Evolutionary conservation across 2,113 vertebrate genomes (phyloP).

Genomic region (Neoarius graeffei): DNA sequence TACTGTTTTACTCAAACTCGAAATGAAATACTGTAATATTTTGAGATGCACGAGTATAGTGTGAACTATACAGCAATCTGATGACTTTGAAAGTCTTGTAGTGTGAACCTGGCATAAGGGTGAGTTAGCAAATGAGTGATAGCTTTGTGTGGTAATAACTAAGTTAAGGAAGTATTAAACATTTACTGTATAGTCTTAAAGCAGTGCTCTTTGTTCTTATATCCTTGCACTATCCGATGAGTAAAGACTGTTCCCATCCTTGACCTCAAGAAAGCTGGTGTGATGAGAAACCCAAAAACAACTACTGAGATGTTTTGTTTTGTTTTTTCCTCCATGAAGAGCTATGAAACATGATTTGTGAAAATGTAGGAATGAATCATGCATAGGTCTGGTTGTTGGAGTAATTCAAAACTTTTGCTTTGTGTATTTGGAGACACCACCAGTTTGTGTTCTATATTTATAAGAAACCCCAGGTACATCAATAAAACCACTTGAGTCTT

Average conservation of each 20-base stretch:
- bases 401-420: background rate
- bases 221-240: too few species aligned
- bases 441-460: background rate
- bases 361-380: constrained; percentile 33
- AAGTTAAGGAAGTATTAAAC: background rate
- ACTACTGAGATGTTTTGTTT: background rate
- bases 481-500: background rate
- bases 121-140: background rate
- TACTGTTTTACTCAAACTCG: too few species aligned
- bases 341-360: background rate
- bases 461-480: constrained; percentile 2
- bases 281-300: background rate
- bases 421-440: background rate
- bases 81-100: too few species aligned
- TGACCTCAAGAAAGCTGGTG: background rate
- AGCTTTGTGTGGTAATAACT: background rate
- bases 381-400: constrained; percentile 4
- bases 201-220: background rate
- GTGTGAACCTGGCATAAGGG: background rate
- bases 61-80: too few species aligned
- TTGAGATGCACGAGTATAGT: too few species aligned
- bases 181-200: background rate
- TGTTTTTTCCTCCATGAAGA: background rate
- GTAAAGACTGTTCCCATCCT: background rate
- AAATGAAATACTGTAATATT: too few species aligned